Evolutionary conservation across 1,140 invertebrate species (phyloP).

Genomic region (Theocolax elegans): DNA sequence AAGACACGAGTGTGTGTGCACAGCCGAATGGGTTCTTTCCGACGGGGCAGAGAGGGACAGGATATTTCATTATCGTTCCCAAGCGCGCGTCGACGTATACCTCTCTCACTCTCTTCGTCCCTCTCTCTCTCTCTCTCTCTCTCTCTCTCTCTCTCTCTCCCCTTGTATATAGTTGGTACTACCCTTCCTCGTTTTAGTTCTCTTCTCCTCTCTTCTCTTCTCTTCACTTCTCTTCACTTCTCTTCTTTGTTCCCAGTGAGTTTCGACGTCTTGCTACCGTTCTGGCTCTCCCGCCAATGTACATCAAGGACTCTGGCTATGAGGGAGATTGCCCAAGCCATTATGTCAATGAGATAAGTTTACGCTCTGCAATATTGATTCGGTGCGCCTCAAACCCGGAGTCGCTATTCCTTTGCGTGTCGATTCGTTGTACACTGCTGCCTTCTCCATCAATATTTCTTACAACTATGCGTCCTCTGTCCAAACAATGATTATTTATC

Average conservation of each 20-base stretch:
- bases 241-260: constrained; percentile 13
- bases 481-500: too few species aligned
- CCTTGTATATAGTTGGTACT: too few species aligned
- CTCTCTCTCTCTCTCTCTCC: too few species aligned
- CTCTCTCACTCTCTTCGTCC: not conserved
- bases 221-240: too few species aligned
- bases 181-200: not conserved
- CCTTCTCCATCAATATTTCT: too few species aligned
- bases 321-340: constrained; percentile 42
- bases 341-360: constrained; percentile 55
- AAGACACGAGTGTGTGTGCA: not conserved
- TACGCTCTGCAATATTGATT: constrained; percentile 50
- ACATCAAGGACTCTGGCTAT: not conserved
- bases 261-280: constrained; percentile 19
- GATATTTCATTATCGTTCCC: constrained; percentile 43
- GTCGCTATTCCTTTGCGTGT: too few species aligned
- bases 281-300: constrained; percentile 4
- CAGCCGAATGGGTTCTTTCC: constrained; percentile 25
- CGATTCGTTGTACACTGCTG: too few species aligned
- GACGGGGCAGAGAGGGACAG: constrained; percentile 2
- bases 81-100: constrained; percentile 10
- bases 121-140: constrained; percentile 1
- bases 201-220: too few species aligned
- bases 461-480: too few species aligned
- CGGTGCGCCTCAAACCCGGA: constrained; percentile 2